Evolutionary conservation across 1,140 invertebrate genomes (phyloP), one percentile per base, ranked within the genome.

Genomic region (Latrodectus geometricus): DNA sequence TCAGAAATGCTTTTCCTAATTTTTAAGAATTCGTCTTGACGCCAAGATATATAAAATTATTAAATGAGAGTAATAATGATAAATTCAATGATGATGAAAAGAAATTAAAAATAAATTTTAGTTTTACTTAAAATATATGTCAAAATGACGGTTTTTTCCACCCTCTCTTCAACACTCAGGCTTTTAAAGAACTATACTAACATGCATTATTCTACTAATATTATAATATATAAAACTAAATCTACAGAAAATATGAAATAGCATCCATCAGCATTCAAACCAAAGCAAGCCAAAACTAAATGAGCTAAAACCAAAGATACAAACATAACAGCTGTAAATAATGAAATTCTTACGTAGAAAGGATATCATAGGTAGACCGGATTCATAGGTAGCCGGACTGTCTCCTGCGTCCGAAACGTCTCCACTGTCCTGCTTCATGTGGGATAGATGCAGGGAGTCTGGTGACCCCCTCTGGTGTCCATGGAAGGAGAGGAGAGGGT

Each of bases 311-410:
- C 11, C 49, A 82, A 70, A 82, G 35, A 61, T 35, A 52, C 79
- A 82, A 50, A 14, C 21, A 70, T 14, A 35, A 35, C 35, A 35
- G 35, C 35, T 35, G 35, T 73, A 35, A 69, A 0, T 61, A 15
- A 35, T 73, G 17, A 73, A 68, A 86, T 76, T 81, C 72, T 87
- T 88, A 73, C 76, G 80, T 87, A 87, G 90, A 92, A 92, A 92
- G 91, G 91, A 92, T 91, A 92, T 91, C 88, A 91, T 90, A 88
- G 90, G 90, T 78, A 90, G 89, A n/a, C 85, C 72, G 23, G 89
- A 81, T 48, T 89, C 89, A 68, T 89, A 89, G 11, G 70, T 68
- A 0, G 86, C 75, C 23, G 80, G 86, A 20, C 88, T 89, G 21
- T 90, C 88, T 49, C 88, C 89, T 23, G 85, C 87, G 88, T 81